Conservation (phyloP, 2,113 vertebrate species). For the Hydropotes inermis region DNA sequence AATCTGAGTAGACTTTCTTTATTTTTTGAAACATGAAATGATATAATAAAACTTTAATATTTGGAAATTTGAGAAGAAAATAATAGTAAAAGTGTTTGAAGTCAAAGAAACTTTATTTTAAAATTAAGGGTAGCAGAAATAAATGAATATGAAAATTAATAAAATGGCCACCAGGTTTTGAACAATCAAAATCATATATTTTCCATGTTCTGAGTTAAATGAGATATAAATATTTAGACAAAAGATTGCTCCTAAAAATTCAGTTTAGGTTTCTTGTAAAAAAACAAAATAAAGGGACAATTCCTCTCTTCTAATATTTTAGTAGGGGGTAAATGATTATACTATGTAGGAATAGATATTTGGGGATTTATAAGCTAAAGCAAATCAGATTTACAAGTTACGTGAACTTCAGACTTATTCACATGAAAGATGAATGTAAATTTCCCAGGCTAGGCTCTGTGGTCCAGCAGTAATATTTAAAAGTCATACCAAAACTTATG, state of each 20-base stretch:
- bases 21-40: neutral
- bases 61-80: neutral
- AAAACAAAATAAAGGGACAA: neutral
- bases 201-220: neutral
- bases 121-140: neutral
- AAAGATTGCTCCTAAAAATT: neutral
- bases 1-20: neutral
- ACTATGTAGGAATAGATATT: fast-evolving
- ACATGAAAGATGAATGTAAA: neutral
- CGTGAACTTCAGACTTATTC: neutral
- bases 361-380: neutral
- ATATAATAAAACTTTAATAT: neutral
- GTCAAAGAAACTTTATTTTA: neutral
- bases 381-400: neutral
- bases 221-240: neutral
- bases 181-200: neutral
- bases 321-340: neutral
- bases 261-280: neutral
- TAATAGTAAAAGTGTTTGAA: neutral
- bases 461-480: fast-evolving
- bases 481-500: neutral
- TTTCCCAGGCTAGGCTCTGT: neutral
- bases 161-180: neutral
- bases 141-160: neutral
- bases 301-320: neutral